A percentile compares a stretch with the other conserved stretches of the same genome.
phyloP scores from a whole-genome alignment of 2,113 vertebrate species.

The Passer montanus region DNA sequence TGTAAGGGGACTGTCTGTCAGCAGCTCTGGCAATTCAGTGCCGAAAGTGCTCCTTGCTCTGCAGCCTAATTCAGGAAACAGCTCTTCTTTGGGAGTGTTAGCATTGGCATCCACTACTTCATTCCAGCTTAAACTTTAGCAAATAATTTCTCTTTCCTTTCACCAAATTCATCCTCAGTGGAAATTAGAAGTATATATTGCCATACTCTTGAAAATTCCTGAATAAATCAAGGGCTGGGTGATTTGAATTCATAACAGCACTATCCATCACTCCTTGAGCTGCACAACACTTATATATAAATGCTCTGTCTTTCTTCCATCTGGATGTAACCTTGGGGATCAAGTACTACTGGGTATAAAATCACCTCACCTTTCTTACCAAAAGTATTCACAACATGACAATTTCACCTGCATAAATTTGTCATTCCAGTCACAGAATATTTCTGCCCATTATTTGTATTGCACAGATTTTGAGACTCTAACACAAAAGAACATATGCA shows the following conservation, averaged over 20 bases:
- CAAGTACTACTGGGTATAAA: slow-evolving; percentile 33
- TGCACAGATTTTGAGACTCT: not conserved
- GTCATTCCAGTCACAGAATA: rapidly evolving
- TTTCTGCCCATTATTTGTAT: not conserved
- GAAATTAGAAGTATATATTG: slow-evolving; percentile 46
- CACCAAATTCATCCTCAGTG: slow-evolving; percentile 54
- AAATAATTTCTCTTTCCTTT: slow-evolving; percentile 52
- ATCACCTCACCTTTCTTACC: not conserved
- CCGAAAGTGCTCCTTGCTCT: not conserved
- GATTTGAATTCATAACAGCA: slow-evolving; percentile 25
- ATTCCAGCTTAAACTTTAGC: slow-evolving; percentile 15
- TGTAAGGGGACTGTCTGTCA: not conserved
- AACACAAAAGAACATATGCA: not conserved
- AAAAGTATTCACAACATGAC: not conserved
- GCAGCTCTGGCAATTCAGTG: not conserved
- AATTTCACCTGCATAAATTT: not conserved
- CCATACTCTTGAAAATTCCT: slow-evolving; percentile 14
- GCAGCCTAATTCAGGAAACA: slow-evolving; percentile 47
- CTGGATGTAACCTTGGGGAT: not conserved
- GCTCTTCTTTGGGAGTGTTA: slow-evolving; percentile 39
- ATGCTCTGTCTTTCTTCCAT: not conserved
- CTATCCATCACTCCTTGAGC: slow-evolving; percentile 16
- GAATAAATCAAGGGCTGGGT: slow-evolving; percentile 34
- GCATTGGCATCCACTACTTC: slow-evolving; percentile 38
- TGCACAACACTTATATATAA: not conserved